Evolutionary conservation across 2,113 vertebrate species (phyloP).

Genomic region (Guaruba guarouba): DNA sequence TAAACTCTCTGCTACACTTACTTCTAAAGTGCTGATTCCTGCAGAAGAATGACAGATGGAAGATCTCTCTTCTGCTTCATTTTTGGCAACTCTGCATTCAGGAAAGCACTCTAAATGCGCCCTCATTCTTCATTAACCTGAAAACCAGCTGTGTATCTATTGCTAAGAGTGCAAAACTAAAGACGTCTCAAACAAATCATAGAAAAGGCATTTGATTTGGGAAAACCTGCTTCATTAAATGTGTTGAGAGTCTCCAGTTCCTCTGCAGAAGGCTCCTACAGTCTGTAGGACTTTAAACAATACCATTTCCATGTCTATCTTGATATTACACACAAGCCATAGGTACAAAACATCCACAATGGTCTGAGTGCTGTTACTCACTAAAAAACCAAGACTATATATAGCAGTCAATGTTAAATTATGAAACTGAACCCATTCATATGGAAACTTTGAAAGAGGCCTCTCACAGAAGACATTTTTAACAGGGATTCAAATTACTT

Average conservation of each 20-base stretch:
- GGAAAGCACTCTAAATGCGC: neutral
- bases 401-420: neutral
- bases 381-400: neutral
- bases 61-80: neutral
- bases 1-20: neutral
- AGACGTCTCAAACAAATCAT: neutral
- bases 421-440: neutral
- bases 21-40: neutral
- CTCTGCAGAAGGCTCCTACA: neutral
- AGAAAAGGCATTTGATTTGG: neutral
- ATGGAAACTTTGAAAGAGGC: neutral
- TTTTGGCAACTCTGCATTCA: constrained; percentile 1
- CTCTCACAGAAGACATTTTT: neutral
- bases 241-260: neutral
- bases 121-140: constrained; percentile 9
- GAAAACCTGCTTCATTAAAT: neutral
- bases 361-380: neutral
- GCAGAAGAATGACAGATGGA: constrained; percentile 21
- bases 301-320: neutral
- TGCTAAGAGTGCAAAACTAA: neutral
- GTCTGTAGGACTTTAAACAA: neutral
- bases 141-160: neutral
- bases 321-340: neutral
- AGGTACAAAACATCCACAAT: neutral
- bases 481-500: neutral